These are phyloP conservation scores for Gallinago jamesoni DNA, from an alignment of 2,113 vertebrate species.

Conservation along the genomic window DNA sequence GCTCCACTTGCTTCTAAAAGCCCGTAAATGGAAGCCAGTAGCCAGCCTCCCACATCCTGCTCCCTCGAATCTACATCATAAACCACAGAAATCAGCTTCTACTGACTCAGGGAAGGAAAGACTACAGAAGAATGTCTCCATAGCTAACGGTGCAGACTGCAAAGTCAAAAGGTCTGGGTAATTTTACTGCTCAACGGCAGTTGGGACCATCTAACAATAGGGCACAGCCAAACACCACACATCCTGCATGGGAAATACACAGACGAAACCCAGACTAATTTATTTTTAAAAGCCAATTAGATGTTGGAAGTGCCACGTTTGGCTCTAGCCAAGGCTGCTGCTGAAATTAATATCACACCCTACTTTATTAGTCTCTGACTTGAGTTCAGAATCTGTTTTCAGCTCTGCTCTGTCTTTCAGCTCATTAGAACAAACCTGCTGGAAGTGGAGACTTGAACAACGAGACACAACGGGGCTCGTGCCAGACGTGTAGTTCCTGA, in stretches of 20 bases:
- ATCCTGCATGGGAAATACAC: slow-evolving; percentile 11
- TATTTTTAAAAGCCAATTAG: slow-evolving; percentile 61
- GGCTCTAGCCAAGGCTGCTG: slow-evolving; percentile 43
- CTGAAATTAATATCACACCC: slow-evolving; percentile 63
- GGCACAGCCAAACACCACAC: neutral
- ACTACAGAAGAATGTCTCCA: neutral
- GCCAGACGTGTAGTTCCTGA: neutral
- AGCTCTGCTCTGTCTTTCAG: slow-evolving; percentile 47
- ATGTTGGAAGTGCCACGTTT: slow-evolving; percentile 28
- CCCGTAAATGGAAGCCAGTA: slow-evolving; percentile 52
- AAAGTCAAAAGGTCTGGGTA: slow-evolving; percentile 46
- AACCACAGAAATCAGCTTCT: slow-evolving; percentile 47
- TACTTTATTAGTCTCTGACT: slow-evolving; percentile 55
- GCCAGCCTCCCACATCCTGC: slow-evolving; percentile 58
- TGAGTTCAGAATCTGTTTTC: slow-evolving; percentile 33
- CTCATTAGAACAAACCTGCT: slow-evolving; percentile 61
- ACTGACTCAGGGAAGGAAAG: slow-evolving; percentile 15
- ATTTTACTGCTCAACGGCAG: neutral
- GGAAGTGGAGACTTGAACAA: neutral
- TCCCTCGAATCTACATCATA: slow-evolving; percentile 3
- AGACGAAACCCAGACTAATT: slow-evolving; percentile 56
- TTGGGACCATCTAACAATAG: slow-evolving; percentile 34
- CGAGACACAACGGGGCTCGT: neutral
- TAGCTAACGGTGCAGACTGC: neutral
- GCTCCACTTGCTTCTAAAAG: slow-evolving; percentile 11